Evolutionary conservation across 2,888 invertebrate species (phyloP).

Genomic region (Cyrtodaria siliqua): DNA sequence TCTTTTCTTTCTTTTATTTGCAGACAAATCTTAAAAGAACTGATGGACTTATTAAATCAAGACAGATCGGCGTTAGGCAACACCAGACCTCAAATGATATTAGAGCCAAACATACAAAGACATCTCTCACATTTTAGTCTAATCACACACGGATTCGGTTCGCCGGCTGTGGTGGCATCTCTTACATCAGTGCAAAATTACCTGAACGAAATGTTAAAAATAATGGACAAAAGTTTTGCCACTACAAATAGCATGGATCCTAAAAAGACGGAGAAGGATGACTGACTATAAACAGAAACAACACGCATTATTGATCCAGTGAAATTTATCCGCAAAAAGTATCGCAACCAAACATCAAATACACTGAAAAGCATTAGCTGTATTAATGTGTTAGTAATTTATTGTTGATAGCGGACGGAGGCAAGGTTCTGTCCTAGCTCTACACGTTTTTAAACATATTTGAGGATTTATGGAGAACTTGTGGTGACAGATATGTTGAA

Average conservation of each 20-base stretch:
- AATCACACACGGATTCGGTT: conserved; percentile 99
- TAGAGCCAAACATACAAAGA: conserved; percentile 98
- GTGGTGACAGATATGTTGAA: too few species aligned
- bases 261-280: conserved; percentile 77
- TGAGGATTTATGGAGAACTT: too few species aligned
- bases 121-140: conserved; percentile 99
- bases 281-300: conserved; percentile 36
- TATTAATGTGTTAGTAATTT: too few species aligned
- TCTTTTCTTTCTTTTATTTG: too few species aligned
- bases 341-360: too few species aligned
- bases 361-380: too few species aligned
- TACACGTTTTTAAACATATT: too few species aligned
- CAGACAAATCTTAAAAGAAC: conserved; percentile 97
- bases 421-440: too few species aligned
- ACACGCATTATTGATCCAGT: too few species aligned
- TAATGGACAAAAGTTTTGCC: conserved; percentile 98
- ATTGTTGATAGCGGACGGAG: too few species aligned
- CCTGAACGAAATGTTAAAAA: conserved; percentile 98
- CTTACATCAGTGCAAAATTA: conserved; percentile 98
- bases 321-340: too few species aligned
- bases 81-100: conserved; percentile 96
- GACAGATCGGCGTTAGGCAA: conserved; percentile 98
- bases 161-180: conserved; percentile 98
- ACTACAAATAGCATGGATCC: conserved; percentile 65
- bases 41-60: conserved; percentile 98